These are phyloP conservation scores for Chaetodon trifascialis DNA, from an alignment of 2,113 vertebrate species.

Conservation along the genomic window DNA sequence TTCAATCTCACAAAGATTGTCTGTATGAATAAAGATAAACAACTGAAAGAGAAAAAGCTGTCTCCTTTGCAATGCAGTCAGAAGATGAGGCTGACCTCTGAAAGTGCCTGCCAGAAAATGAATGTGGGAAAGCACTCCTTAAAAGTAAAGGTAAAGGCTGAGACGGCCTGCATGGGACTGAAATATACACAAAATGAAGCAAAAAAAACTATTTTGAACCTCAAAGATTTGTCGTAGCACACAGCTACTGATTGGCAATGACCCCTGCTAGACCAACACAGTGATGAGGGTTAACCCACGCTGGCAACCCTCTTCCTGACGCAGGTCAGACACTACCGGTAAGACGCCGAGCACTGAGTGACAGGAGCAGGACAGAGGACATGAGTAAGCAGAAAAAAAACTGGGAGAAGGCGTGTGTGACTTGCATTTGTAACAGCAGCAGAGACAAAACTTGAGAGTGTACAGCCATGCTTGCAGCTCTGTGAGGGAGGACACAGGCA, in stretches of 20 bases:
- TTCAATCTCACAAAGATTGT: conserved; percentile 49
- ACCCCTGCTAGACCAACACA: not conserved
- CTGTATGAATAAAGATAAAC: conserved; percentile 62
- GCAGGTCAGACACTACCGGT: not conserved
- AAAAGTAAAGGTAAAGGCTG: conserved; percentile 8
- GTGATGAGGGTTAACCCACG: not conserved
- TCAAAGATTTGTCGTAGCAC: not conserved
- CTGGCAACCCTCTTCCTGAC: not conserved
- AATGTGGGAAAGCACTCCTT: not conserved
- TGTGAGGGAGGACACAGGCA: no score
- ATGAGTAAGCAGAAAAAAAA: no score
- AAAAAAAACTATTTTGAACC: not conserved
- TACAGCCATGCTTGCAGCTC: no score
- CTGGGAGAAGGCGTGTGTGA: no score
- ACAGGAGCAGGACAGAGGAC: not conserved
- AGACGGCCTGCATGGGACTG: not conserved
- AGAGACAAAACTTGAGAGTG: not conserved
- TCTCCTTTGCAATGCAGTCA: conserved; percentile 17
- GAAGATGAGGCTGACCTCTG: conserved; percentile 55
- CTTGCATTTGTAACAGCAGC: no score
- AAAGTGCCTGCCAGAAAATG: conserved; percentile 41
- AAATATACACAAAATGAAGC: conserved; percentile 15
- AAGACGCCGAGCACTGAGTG: not conserved
- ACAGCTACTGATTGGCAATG: not conserved
- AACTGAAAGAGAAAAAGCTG: conserved; percentile 9